Evolutionary conservation across 2,888 invertebrate species (phyloP), one percentile per base, ranked within the genome.

Genomic region (Stictocephala bisonia): DNA sequence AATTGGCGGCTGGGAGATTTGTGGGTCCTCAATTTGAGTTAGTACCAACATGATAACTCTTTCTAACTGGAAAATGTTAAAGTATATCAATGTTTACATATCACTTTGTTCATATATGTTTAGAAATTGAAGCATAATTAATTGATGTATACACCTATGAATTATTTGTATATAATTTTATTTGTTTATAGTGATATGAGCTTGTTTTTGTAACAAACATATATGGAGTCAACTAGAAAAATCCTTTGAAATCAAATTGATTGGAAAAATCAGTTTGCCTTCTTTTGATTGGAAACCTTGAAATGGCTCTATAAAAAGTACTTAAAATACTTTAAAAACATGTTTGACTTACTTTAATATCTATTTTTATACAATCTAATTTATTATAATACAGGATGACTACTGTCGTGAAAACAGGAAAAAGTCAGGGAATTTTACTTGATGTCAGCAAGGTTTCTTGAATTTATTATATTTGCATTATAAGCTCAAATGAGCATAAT

Each of bases 11-110:
- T 99, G 15, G 98, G 97, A 3, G 99, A 99, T 84, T 86, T 99
- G 27, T 99, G 97, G 97, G 90, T 96, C 78, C 88, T 98, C 11
- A 96, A 99, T 83, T 92, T 97, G 64, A 87, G 88, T 88, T 13
- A 40, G n/a, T 40, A 7, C 20, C 50, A 50, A 9, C 7, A 18
- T 53, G 18, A 24, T 24, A 22, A 24, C 24, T 11, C n/a, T 26
- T 56, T 56, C n/a, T 56, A 26, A 24, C 2, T 22, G 48, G 18
- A 48, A 13, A 1, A 15, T n/a, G n/a, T n/a, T n/a, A n/a, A n/a
- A n/a, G n/a, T n/a, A n/a, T 41, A 3, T 41, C 48, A 48, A 20
- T 22, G 15, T 22, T 27, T 50, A 15, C 15, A 9, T 26, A 13
- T 35, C 3, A 26, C 9, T 35, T 7, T 26, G 3, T 3, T 27